Conservation (phyloP, 1,140 invertebrate genomes). For the Pemphigus obesinymphae region DNA sequence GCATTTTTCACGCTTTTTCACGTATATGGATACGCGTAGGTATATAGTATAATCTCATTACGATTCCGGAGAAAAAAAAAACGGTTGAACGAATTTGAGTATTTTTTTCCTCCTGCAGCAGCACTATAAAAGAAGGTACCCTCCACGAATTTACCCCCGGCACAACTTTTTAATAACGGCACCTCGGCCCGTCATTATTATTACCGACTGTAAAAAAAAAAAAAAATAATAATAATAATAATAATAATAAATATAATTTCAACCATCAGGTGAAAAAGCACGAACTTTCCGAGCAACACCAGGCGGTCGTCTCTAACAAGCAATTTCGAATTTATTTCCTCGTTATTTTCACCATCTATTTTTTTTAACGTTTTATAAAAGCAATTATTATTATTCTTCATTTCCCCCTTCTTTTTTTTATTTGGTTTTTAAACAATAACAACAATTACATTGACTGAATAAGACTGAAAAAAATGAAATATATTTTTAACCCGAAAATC, state of each 20-base stretch:
- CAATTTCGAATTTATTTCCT: constrained; percentile 39
- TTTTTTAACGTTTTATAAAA: constrained; percentile 39
- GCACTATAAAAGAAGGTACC: no score
- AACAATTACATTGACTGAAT: constrained; percentile 26
- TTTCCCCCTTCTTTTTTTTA: constrained; percentile 19
- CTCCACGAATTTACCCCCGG: neutral
- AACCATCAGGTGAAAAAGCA: constrained; percentile 37
- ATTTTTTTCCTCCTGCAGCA: neutral
- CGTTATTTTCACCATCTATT: constrained; percentile 37
- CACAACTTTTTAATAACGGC: constrained; percentile 38
- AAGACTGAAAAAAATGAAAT: neutral
- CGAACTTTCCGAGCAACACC: constrained; percentile 36
- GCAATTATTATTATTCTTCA: constrained; percentile 42
- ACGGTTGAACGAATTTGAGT: constrained; percentile 37
- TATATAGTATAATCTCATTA: constrained; percentile 22
- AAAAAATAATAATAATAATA: no score
- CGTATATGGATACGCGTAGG: neutral
- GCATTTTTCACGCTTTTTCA: neutral
- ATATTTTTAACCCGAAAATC: neutral
- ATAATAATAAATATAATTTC: constrained; percentile 31
- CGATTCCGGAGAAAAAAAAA: constrained; percentile 8
- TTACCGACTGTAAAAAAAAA: constrained; percentile 18
- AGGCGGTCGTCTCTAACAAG: constrained; percentile 36
- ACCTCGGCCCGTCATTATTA: constrained; percentile 36
- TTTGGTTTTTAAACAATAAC: constrained; percentile 16